Conservation (phyloP, 2,113 vertebrate genomes). For the Sinocyclocheilus anophthalmus region DNA sequence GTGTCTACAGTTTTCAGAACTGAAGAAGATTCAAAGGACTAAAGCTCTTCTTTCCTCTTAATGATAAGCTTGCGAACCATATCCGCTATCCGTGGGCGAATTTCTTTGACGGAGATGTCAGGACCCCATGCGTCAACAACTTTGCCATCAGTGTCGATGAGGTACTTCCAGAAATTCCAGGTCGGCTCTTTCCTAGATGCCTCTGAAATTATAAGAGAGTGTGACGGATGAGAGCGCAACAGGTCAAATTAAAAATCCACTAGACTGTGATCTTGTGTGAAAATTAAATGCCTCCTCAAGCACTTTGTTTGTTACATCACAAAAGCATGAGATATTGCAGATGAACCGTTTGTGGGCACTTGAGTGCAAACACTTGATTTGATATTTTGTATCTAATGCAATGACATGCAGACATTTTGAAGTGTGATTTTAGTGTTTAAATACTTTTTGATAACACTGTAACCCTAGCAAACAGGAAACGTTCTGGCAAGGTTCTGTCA, state of each 20-base stretch:
- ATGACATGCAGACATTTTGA: not conserved
- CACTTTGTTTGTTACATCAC: not conserved
- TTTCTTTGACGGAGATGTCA: conserved; percentile 83
- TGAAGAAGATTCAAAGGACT: not conserved
- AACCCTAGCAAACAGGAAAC: not conserved
- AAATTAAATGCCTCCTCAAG: not conserved
- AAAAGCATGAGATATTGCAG: not conserved
- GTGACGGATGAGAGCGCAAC: not conserved
- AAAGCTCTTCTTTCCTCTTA: conserved; percentile 88
- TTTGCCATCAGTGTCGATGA: conserved; percentile 86
- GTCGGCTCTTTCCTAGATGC: conserved; percentile 88
- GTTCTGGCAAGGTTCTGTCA: no score
- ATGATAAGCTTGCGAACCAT: conserved; percentile 92
- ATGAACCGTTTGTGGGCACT: not conserved
- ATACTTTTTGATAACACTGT: not conserved
- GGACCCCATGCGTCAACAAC: conserved; percentile 90
- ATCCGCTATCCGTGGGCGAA: conserved; percentile 83
- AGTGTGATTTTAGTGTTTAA: not conserved
- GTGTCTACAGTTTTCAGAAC: conserved; percentile 1
- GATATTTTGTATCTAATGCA: not conserved
- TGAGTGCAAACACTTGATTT: not conserved
- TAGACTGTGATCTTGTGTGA: not conserved
- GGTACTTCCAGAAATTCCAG: conserved; percentile 99
- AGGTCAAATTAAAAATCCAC: not conserved
- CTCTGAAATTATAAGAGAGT: conserved; percentile 72